Evolutionary conservation across 2,888 invertebrate genomes (phyloP).

Genomic region (Volucella inflata): DNA sequence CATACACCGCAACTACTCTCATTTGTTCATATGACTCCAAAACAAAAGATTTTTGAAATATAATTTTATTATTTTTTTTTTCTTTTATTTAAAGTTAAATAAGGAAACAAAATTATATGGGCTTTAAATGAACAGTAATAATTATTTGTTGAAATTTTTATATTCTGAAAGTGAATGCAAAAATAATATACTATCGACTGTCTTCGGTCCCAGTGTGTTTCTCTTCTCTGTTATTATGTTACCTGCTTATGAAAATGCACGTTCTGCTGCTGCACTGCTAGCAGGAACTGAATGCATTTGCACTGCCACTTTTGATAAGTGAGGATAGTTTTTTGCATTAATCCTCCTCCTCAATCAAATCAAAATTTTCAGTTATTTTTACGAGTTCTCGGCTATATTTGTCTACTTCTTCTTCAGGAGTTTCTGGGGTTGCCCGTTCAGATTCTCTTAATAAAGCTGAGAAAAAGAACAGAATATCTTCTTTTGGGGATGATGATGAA

Average conservation of each 20-base stretch:
- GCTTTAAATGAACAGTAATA: too few relatives aligned
- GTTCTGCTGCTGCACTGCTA: slow-evolving; percentile 68
- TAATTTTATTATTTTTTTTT: too few relatives aligned
- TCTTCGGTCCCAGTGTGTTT: slow-evolving; percentile 58
- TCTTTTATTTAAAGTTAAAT: too few relatives aligned
- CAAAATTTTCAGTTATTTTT: slow-evolving; percentile 55
- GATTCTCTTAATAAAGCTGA: slow-evolving; percentile 42
- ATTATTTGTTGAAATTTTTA: slow-evolving; percentile 62
- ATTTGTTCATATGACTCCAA: too few relatives aligned
- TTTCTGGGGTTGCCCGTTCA: slow-evolving; percentile 8
- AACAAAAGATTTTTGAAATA: too few relatives aligned
- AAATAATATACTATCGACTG: slow-evolving; percentile 63
- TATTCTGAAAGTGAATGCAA: slow-evolving; percentile 64
- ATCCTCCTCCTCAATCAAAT: slow-evolving; percentile 54
- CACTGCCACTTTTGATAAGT: slow-evolving; percentile 51
- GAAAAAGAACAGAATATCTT: slow-evolving; percentile 61
- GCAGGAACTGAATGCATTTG: slow-evolving; percentile 64
- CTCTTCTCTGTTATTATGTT: slow-evolving; percentile 63
- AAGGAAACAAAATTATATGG: background rate
- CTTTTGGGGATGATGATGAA: slow-evolving; percentile 31
- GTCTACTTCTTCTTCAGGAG: slow-evolving; percentile 55
- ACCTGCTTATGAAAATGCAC: slow-evolving; percentile 69
- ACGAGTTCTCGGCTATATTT: slow-evolving; percentile 50
- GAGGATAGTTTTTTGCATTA: slow-evolving; percentile 49
- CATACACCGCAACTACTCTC: too few relatives aligned